Evolutionary conservation across 2,888 invertebrate genomes (phyloP).

Genomic region (Monopis laevigella): DNA sequence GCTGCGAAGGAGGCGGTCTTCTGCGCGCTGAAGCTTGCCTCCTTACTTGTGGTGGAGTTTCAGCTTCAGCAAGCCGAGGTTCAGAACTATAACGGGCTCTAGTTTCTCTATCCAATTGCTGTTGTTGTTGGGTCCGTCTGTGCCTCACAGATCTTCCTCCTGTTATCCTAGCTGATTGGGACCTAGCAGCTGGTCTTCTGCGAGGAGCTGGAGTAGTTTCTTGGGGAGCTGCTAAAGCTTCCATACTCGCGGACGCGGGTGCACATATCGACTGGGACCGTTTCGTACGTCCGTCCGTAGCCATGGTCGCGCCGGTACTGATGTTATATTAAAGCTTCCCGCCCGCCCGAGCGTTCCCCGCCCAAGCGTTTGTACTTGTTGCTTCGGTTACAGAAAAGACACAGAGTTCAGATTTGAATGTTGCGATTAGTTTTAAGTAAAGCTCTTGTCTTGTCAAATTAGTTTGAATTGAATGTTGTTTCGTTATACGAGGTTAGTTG

Average conservation of each 20-base stretch:
- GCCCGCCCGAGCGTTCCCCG: constrained; percentile 30
- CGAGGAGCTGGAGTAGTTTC: constrained; percentile 68
- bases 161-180: constrained; percentile 78
- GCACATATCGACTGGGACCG: constrained; percentile 82
- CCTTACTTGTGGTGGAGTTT: constrained; percentile 73
- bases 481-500: no score
- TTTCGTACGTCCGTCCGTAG: constrained; percentile 72
- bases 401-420: no score
- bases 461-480: no score
- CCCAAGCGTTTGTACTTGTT: constrained; percentile 19
- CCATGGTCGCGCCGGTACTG: constrained; percentile 67
- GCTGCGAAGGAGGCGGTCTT: constrained; percentile 55
- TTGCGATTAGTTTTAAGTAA: no score
- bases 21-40: constrained; percentile 70
- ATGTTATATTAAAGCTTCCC: constrained; percentile 29
- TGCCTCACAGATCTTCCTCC: constrained; percentile 69
- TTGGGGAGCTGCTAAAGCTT: constrained; percentile 64
- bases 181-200: constrained; percentile 76
- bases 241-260: constrained; percentile 75
- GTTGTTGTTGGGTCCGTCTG: constrained; percentile 51
- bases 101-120: constrained; percentile 59
- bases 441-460: no score
- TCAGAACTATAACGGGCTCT: constrained; percentile 73
- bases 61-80: constrained; percentile 72
- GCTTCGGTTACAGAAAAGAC: no score